Evolutionary conservation across 2,797 vertebrate genomes (phyloP).

Genomic region (Pipistrellus kuhlii): DNA sequence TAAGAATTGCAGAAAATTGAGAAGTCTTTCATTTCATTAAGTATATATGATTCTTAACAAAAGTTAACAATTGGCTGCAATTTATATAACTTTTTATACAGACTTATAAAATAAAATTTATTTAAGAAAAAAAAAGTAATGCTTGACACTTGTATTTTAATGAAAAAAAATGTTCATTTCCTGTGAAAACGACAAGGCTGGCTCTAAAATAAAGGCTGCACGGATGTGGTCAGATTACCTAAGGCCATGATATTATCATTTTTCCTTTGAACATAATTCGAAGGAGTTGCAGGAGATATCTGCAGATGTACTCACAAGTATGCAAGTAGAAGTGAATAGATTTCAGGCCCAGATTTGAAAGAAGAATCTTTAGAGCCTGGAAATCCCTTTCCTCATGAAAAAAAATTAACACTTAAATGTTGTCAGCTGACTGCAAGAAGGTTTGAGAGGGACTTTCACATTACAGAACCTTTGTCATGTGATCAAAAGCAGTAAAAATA

Average conservation of each 20-base stretch:
- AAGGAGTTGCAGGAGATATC: not conserved
- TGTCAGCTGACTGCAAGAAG: not conserved
- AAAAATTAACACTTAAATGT: not conserved
- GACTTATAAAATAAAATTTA: not conserved
- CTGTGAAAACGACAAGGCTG: slow-evolving; percentile 41
- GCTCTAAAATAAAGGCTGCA: slow-evolving; percentile 41
- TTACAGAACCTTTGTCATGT: not conserved
- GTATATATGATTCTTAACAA: not conserved
- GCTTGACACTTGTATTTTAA: slow-evolving; percentile 11
- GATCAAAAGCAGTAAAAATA: slow-evolving; percentile 20
- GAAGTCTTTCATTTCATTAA: slow-evolving; percentile 5
- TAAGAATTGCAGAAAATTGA: not conserved
- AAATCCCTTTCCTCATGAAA: not conserved
- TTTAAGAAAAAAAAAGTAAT: not conserved
- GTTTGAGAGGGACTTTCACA: slow-evolving; percentile 44
- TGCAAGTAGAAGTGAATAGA: not conserved
- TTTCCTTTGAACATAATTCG: slow-evolving; percentile 49
- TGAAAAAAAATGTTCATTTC: slow-evolving; percentile 60
- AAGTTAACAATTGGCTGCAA: not conserved
- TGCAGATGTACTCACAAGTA: not conserved
- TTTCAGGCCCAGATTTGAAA: not conserved
- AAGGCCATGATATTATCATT: not conserved
- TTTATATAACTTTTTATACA: not conserved
- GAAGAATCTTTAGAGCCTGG: not conserved
- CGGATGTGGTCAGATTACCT: slow-evolving; percentile 70